Base-by-base conservation (phyloP, 1,140 invertebrate genomes). In the Planococcus citri region DNA sequence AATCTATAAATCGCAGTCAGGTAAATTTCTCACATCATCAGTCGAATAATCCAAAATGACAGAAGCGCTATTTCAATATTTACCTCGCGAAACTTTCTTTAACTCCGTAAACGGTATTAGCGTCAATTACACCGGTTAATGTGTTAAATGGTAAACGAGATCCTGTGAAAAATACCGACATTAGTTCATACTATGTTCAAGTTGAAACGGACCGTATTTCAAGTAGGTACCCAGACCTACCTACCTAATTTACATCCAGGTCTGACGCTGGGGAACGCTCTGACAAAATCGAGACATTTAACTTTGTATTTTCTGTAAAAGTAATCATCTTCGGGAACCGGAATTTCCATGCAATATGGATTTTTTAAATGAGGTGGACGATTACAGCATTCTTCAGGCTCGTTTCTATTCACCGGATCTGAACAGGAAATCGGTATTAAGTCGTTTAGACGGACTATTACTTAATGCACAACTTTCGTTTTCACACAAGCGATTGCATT, bases 311-410 rank as follows among this genome's bases (percentile, higher is more conserved):
- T 81, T 17, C 86, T 84, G 81, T 92, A 96, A 82, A 95, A 95
- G 75, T 93, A 92, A 79, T 97, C 94, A 75, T 95, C 89, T 69
- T 88, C 87, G 0, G 94, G 93, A 33, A 97, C 87, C n/a, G 81
- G 76, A 73, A 97, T 94, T 78, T 95, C 91, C 76, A 95, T 89
- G 77, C 94, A 97, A 76, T 93, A 93, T 0, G 91, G 92, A 80
- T 95, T 91, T 74, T 90, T 91, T n/a, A 87, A 79, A 74, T 91
- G 86, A 4, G 83, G 80, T 4, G 88, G 85, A 14, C 88, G 82
- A 72, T 88, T 83, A 76, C 92, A 94, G 77, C 92, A 94, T 77
- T 94, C 90, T 79, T 91, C 90, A 2, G 90, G 90, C 77, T 93
- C 91, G 77, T 93, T 93, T 71, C 89, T 84, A 76, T 90, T 90